phyloP scores from a whole-genome alignment of 2,888 invertebrate species.

The Liodrosophila aerea region DNA sequence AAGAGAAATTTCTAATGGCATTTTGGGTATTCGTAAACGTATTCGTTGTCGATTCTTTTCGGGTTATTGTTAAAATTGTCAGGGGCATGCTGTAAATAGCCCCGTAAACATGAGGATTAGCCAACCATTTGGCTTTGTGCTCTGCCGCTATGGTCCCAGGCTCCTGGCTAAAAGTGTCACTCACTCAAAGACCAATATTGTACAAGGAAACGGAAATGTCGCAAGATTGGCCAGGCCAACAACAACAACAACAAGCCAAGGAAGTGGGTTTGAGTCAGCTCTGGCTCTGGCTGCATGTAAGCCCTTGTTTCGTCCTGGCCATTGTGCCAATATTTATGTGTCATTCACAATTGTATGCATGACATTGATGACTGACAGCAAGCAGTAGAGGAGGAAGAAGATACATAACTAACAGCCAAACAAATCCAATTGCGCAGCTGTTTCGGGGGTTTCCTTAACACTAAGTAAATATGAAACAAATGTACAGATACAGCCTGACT shows the following conservation, averaged over 20 bases:
- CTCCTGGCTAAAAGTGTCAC: constrained; percentile 66
- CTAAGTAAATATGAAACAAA: constrained; percentile 75
- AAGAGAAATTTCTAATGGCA: constrained; percentile 44
- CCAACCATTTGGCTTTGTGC: constrained; percentile 70
- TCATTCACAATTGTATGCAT: constrained; percentile 76
- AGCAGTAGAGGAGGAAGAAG: constrained; percentile 15
- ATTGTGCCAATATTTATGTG: constrained; percentile 70
- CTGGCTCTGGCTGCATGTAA: constrained; percentile 30
- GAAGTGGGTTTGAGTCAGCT: constrained; percentile 31
- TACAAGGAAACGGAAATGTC: constrained; percentile 78
- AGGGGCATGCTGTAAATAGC: constrained; percentile 72
- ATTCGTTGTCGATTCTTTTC: constrained; percentile 49
- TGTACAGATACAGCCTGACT: constrained; percentile 57
- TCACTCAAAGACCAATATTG: constrained; percentile 70
- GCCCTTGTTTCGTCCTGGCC: constrained; percentile 51
- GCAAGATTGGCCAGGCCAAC: constrained; percentile 63
- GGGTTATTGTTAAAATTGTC: constrained; percentile 70
- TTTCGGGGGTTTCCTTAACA: constrained; percentile 40
- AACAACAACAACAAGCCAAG: constrained; percentile 22
- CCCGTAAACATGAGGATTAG: constrained; percentile 78
- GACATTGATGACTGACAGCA: constrained; percentile 68
- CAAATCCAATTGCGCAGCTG: constrained; percentile 77
- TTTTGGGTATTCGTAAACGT: constrained; percentile 46
- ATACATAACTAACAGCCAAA: constrained; percentile 42
- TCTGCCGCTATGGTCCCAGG: constrained; percentile 33